A percentile compares a stretch with the other conserved stretches of the same genome.
Conservation (phyloP, 1,140 invertebrate genomes). For the Cheumatopsyche charites region DNA sequence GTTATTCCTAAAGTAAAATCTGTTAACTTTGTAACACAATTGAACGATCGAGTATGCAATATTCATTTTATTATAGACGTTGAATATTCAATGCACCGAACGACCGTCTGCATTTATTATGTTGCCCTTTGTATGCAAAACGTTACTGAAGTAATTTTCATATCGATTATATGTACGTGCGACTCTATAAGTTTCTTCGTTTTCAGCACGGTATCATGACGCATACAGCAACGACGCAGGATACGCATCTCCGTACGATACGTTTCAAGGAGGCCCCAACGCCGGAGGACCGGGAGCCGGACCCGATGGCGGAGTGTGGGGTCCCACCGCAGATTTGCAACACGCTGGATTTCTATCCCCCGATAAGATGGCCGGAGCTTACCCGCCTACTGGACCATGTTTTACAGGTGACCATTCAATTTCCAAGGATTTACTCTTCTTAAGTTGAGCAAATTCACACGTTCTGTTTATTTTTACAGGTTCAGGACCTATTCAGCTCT, state of each 20-base stretch:
- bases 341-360: conserved; percentile 63
- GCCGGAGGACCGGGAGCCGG: conserved; percentile 74
- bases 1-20: too few species aligned
- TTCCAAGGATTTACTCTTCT: too few species aligned
- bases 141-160: background rate
- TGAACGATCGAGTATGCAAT: too few species aligned
- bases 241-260: conserved; percentile 71
- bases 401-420: conserved; percentile 77
- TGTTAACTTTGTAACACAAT: too few species aligned
- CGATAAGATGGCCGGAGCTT: conserved; percentile 63
- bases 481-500: conserved; percentile 92
- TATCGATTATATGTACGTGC: too few species aligned
- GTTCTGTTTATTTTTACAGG: conserved; percentile 58
- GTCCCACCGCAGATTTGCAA: conserved; percentile 61
- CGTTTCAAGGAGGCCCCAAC: conserved; percentile 71
- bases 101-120: conserved; percentile 20
- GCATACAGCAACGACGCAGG: conserved; percentile 65
- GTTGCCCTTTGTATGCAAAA: conserved; percentile 29
- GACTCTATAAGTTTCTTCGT: background rate
- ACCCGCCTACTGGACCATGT: conserved; percentile 73
- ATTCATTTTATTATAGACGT: background rate
- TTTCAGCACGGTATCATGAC: conserved; percentile 65
- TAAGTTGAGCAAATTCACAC: too few species aligned
- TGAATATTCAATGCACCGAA: conserved; percentile 28
- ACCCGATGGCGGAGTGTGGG: conserved; percentile 60